A percentile compares a stretch with the other conserved stretches of the same genome.
phyloP scores from a whole-genome alignment of 2,888 invertebrate species.

The Metallyticus violacea region DNA sequence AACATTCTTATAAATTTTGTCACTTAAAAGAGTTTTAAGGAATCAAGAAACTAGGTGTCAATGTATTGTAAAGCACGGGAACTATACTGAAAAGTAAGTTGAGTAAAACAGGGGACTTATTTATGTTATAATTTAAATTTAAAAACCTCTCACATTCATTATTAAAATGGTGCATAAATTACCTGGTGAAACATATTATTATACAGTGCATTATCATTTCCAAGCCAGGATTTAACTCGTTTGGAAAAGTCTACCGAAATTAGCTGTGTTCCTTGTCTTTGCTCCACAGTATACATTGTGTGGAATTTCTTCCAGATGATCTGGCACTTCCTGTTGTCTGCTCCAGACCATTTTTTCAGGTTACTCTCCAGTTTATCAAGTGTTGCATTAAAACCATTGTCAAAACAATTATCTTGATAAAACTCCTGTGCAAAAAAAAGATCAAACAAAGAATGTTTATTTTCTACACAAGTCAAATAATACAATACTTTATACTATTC shows the following conservation, averaged over 20 bases:
- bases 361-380: background rate
- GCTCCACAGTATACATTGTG: constrained; percentile 25
- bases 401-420: constrained; percentile 18
- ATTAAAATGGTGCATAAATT: too few relatives aligned
- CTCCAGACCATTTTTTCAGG: background rate
- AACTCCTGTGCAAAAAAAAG: background rate
- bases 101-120: too few relatives aligned
- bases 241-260: constrained; percentile 15
- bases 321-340: constrained; percentile 25
- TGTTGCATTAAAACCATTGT: background rate
- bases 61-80: too few relatives aligned
- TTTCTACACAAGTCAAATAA: background rate
- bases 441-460: background rate
- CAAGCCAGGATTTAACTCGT: constrained; percentile 22
- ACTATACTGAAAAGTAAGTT: too few relatives aligned
- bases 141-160: too few relatives aligned
- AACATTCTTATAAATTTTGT: too few relatives aligned
- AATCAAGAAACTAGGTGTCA: too few relatives aligned
- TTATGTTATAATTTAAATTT: too few relatives aligned
- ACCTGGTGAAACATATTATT: constrained; percentile 21
- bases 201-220: constrained; percentile 4
- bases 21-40: too few relatives aligned
- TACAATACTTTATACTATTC: background rate
- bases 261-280: constrained; percentile 9
- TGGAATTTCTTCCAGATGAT: constrained; percentile 29